Evolutionary conservation across 2,797 vertebrate species (phyloP), one percentile per base, ranked within the genome.

Genomic region (Anguilla obscura): DNA sequence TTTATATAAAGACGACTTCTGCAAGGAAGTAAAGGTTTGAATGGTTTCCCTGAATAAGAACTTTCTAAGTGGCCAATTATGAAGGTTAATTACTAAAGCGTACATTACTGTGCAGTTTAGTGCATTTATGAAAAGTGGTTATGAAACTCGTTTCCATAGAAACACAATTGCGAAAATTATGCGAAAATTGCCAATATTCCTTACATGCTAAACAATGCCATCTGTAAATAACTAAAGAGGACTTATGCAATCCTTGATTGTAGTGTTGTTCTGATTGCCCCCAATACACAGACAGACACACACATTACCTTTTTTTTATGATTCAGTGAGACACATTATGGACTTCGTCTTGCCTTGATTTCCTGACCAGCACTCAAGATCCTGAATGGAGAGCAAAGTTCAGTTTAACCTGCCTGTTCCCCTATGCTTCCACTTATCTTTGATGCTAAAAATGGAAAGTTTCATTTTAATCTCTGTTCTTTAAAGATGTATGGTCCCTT

Each of bases 191-290:
- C 74, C 56, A 86, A 48, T 84, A 84, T 89, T 89, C 21, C 94
- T 93, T 90, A 93, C 94, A 66, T 93, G 93, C 91, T 89, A 90
- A 92, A 93, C 92, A 93, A 95, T 94, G 92, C 40, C 60, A 71
- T 45, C 33, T 84, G 63, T 48, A 95, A 94, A 90, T 90, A 91
- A 94, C 93, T 91, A 93, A 92, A 93, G 93, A 93, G 87, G 90
- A 93, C 12, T 50, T 50, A 24, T 50, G 79, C 45, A 82, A 5
- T 82, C 24, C 10, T 40, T 80, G 76, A 45, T 80, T 45, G 76
- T 21, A 80, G 16, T 48, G 40, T 12, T 76, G 33, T 82, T n/a
- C 79, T 50, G 45, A 82, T 50, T 48, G 16, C 45, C 24, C 79
- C 79, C 8, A 24, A 8, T 18, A 14, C 14, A 50, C 40, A 82